These are phyloP conservation scores for Ahaetulla prasina DNA, from an alignment of 2,113 vertebrate genomes.

Conservation along the genomic window DNA sequence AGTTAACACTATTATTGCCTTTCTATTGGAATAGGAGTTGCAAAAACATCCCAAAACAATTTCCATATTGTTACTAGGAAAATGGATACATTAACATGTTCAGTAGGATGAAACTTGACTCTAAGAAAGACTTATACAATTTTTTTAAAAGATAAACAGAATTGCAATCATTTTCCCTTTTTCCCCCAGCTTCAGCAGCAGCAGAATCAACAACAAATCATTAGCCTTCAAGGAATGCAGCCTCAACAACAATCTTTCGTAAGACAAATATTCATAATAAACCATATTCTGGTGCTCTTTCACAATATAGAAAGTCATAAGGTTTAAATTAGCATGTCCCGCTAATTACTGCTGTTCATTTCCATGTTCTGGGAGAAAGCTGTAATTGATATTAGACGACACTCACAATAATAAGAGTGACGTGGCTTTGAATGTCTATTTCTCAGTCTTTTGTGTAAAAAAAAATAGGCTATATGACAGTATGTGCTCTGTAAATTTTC, in stretches of 20 bases:
- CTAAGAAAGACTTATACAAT: background rate
- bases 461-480: background rate
- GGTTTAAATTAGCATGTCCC: background rate
- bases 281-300: background rate
- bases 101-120: background rate
- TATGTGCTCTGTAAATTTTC: background rate
- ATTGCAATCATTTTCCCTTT: background rate
- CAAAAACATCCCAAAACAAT: background rate
- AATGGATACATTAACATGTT: background rate
- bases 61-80: background rate
- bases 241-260: conserved; percentile 70
- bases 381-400: background rate
- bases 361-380: background rate
- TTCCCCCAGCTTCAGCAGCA: conserved; percentile 48
- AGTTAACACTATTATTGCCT: background rate
- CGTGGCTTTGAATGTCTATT: background rate
- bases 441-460: background rate
- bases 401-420: background rate
- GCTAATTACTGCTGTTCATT: background rate
- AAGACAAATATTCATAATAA: conserved; percentile 17
- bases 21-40: background rate
- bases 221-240: conserved; percentile 67
- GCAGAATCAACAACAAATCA: conserved; percentile 47
- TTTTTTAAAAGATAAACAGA: fast-evolving
- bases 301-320: background rate